phyloP scores from a whole-genome alignment of 1,140 invertebrate species.

The Drosophila obscura region DNA sequence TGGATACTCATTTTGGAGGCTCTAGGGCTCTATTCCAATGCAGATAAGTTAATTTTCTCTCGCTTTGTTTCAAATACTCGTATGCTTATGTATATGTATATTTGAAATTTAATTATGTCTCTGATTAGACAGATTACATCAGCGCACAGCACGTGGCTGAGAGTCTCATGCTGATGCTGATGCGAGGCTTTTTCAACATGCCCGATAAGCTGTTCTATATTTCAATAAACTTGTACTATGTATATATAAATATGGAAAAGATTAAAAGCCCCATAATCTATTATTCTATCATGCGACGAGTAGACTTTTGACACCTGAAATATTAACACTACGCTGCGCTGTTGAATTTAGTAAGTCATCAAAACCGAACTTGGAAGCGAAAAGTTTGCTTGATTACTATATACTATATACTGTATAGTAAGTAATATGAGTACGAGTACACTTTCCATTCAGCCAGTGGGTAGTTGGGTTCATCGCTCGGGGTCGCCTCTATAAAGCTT shows the following conservation, averaged over 20 bases:
- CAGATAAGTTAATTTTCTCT: neutral
- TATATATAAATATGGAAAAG: neutral
- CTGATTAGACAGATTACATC: slow-evolving; percentile 10
- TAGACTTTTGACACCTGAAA: too few species aligned
- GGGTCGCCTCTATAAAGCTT: neutral
- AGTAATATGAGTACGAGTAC: neutral
- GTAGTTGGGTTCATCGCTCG: slow-evolving; percentile 7
- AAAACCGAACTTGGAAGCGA: too few species aligned
- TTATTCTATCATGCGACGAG: neutral
- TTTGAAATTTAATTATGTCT: neutral
- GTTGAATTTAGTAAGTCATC: too few species aligned
- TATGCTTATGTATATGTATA: too few species aligned
- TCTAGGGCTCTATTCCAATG: too few species aligned
- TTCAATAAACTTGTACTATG: neutral
- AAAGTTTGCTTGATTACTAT: too few species aligned
- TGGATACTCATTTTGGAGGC: too few species aligned
- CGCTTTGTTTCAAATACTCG: neutral
- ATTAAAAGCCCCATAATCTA: neutral
- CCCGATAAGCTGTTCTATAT: slow-evolving; percentile 32
- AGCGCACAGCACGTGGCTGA: slow-evolving; percentile 25
- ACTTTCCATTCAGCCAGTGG: neutral
- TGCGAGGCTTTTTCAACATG: neutral
- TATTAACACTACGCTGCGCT: too few species aligned
- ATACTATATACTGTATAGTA: too few species aligned
- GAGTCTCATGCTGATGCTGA: slow-evolving; percentile 6